phyloP scores from a whole-genome alignment of 2,797 vertebrate species.

The Lutra lutra region DNA sequence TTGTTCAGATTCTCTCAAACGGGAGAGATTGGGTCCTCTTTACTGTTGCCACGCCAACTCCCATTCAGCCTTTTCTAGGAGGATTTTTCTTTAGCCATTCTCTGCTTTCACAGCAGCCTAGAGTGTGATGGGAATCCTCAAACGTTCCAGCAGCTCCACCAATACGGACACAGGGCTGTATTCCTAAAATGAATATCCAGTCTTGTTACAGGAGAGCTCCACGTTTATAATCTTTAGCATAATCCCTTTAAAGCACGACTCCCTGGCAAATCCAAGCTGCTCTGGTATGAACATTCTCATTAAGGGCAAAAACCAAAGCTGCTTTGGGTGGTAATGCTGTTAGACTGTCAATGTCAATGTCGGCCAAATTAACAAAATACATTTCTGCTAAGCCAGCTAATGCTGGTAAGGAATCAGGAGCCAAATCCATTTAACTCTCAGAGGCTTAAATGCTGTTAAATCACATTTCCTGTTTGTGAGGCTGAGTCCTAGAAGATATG shows the following conservation, averaged over 20 bases:
- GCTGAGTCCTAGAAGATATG: slow-evolving; percentile 57
- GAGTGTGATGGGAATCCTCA: slow-evolving; percentile 79
- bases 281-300: slow-evolving; percentile 46
- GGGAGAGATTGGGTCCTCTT: slow-evolving; percentile 63
- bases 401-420: slow-evolving; percentile 51
- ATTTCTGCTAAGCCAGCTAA: slow-evolving; percentile 63
- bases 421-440: slow-evolving; percentile 37
- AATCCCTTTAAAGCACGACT: slow-evolving; percentile 28
- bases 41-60: slow-evolving; percentile 83
- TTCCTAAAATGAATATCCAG: not conserved
- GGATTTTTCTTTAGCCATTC: slow-evolving; percentile 74
- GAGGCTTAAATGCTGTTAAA: slow-evolving; percentile 28
- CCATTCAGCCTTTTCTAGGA: slow-evolving; percentile 68
- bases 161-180: not conserved
- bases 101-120: slow-evolving; percentile 80
- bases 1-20: slow-evolving; percentile 77
- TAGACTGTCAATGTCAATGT: slow-evolving; percentile 44
- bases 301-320: slow-evolving; percentile 54
- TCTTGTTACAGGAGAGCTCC: slow-evolving; percentile 41
- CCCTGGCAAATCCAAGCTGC: slow-evolving; percentile 36
- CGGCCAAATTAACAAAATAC: slow-evolving; percentile 30
- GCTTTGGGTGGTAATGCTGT: slow-evolving; percentile 43
- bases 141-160: slow-evolving; percentile 66
- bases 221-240: slow-evolving; percentile 52
- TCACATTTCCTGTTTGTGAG: slow-evolving; percentile 37